Evolutionary conservation across 1,140 invertebrate species (phyloP).

Genomic region (Cyclargus thomasi): DNA sequence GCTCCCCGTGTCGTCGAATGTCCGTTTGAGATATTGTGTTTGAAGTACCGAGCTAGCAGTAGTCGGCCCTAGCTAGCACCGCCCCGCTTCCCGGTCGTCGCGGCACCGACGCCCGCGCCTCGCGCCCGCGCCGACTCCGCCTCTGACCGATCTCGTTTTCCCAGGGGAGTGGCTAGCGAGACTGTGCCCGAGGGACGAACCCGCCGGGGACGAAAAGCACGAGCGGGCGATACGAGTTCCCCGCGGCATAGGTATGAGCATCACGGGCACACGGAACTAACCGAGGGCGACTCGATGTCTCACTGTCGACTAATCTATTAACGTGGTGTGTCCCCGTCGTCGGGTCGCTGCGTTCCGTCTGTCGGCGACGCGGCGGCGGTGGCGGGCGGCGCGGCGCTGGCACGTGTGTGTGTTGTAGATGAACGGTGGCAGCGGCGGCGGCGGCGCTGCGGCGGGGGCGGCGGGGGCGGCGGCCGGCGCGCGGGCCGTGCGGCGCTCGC

Average conservation of each 20-base stretch:
- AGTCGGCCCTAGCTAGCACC: slow-evolving; percentile 49
- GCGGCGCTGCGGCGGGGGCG: slow-evolving; percentile 50
- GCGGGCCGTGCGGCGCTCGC: slow-evolving; percentile 79
- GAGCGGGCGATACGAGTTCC: slow-evolving; percentile 40
- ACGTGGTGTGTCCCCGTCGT: slow-evolving; percentile 9
- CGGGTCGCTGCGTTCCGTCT: slow-evolving; percentile 24
- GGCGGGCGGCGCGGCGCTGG: slow-evolving; percentile 17
- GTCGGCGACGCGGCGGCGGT: slow-evolving; percentile 30
- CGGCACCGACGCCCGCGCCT: too few species aligned
- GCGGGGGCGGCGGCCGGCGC: slow-evolving; percentile 41
- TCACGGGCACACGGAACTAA: slow-evolving; percentile 39
- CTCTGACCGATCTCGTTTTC: slow-evolving; percentile 43
- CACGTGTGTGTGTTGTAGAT: slow-evolving; percentile 77
- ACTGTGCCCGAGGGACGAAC: slow-evolving; percentile 53
- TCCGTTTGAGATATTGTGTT: slow-evolving; percentile 51
- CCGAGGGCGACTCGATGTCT: slow-evolving; percentile 31
- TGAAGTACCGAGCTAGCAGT: slow-evolving; percentile 47
- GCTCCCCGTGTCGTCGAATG: slow-evolving; percentile 57
- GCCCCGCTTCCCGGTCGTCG: slow-evolving; percentile 50
- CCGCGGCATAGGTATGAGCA: slow-evolving; percentile 45
- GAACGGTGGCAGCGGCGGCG: slow-evolving; percentile 80
- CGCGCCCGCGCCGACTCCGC: slow-evolving; percentile 26
- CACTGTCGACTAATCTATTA: slow-evolving; percentile 39
- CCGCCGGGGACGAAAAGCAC: slow-evolving; percentile 29
- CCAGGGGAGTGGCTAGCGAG: slow-evolving; percentile 58